Evolutionary conservation across 2,797 vertebrate genomes (phyloP).

Genomic region (Diplodus puntazzo): DNA sequence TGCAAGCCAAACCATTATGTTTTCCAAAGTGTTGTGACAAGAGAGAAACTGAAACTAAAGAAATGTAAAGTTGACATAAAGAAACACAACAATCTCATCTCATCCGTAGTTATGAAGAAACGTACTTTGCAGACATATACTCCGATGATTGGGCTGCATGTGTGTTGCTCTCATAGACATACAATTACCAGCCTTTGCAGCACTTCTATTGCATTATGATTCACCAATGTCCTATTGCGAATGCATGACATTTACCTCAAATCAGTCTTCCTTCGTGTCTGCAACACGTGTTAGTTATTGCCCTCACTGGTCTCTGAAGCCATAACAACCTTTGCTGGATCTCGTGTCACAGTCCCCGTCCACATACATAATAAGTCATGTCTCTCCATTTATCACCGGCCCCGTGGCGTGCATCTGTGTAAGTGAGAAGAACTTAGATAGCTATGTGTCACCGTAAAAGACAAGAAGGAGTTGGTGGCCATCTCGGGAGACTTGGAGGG

Average conservation of each 20-base stretch:
- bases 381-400: slow-evolving; percentile 53
- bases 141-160: neutral
- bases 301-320: slow-evolving; percentile 34
- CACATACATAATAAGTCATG: slow-evolving; percentile 36
- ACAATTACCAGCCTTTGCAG: neutral
- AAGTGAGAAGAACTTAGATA: slow-evolving; percentile 57
- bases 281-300: slow-evolving; percentile 44
- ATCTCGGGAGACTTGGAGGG: slow-evolving; percentile 54
- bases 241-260: slow-evolving; percentile 48
- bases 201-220: neutral
- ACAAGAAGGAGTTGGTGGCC: slow-evolving; percentile 56
- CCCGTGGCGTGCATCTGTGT: slow-evolving; percentile 54
- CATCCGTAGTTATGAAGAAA: no score
- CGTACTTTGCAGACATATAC: no score
- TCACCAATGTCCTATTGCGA: slow-evolving; percentile 35
- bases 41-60: no score
- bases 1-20: no score
- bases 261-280: slow-evolving; percentile 51
- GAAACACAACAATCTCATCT: no score
- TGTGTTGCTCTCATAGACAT: slow-evolving; percentile 10
- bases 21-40: no score
- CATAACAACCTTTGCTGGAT: slow-evolving; percentile 19
- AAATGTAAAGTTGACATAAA: no score
- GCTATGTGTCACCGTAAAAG: slow-evolving; percentile 51
- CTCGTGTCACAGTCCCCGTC: slow-evolving; percentile 28